Percentiles rank a stretch among this genome's conserved stretches.
Evolutionary conservation across 2,113 vertebrate species (phyloP).

Genomic region (Struthio camelus): DNA sequence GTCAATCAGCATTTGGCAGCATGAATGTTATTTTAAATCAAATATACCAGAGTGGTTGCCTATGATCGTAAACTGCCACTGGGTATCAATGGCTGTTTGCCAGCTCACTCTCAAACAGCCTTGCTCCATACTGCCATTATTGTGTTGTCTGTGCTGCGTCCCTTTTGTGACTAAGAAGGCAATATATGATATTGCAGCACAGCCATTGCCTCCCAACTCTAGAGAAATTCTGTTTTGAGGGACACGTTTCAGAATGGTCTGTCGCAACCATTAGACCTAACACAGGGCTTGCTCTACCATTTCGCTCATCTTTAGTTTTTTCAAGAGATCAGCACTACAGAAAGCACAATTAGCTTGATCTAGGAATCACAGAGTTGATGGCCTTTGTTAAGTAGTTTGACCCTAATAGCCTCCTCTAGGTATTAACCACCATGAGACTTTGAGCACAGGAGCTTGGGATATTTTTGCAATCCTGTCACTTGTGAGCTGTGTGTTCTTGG

Average conservation of each 20-base stretch:
- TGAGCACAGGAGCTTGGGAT: not conserved
- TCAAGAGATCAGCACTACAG: not conserved
- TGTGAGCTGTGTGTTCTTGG: not conserved
- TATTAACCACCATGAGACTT: not conserved
- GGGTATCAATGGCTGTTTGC: not conserved
- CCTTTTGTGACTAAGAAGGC: not conserved
- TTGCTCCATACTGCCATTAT: not conserved
- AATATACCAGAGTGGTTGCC: not conserved
- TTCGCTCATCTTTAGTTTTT: not conserved
- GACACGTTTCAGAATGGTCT: not conserved
- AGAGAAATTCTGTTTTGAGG: not conserved
- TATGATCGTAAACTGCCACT: not conserved
- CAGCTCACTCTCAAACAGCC: not conserved
- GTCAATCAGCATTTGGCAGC: not conserved
- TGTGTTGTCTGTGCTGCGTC: accelerated
- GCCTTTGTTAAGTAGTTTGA: not conserved
- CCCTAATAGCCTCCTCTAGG: not conserved
- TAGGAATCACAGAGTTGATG: not conserved
- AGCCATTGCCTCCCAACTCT: not conserved
- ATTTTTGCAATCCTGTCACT: not conserved
- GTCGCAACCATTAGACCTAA: not conserved
- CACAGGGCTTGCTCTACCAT: not conserved
- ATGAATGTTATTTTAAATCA: not conserved
- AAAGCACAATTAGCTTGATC: not conserved
- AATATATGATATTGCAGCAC: not conserved